Evolutionary conservation across 2,888 invertebrate genomes (phyloP).

Genomic region (Chalcis sispes): DNA sequence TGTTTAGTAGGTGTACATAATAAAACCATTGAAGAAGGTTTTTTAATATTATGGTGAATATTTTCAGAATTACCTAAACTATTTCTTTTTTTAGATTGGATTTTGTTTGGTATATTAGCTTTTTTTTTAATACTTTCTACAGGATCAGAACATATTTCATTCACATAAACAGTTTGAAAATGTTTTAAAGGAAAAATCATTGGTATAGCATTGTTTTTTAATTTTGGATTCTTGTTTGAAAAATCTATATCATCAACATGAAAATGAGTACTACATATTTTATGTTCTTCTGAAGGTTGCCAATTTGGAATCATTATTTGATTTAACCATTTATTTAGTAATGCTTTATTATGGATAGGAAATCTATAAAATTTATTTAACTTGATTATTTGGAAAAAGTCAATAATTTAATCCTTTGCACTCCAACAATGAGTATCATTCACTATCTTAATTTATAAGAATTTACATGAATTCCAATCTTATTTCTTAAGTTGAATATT

Average conservation of each 20-base stretch:
- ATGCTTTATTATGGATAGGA: slow-evolving; percentile 54
- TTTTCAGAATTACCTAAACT: not conserved
- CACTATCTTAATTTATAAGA: not conserved
- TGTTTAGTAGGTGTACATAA: slow-evolving; percentile 1
- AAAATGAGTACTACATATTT: slow-evolving; percentile 62
- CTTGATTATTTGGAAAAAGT: too few relatives aligned
- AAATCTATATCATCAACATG: slow-evolving; percentile 48
- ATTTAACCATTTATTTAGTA: slow-evolving; percentile 58
- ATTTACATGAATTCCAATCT: too few relatives aligned
- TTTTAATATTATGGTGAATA: not conserved
- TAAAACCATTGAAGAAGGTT: slow-evolving; percentile 19
- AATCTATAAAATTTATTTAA: slow-evolving; percentile 60
- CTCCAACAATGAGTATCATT: too few relatives aligned
- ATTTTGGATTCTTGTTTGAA: slow-evolving; percentile 23
- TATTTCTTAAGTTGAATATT: too few relatives aligned
- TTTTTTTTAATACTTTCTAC: not conserved
- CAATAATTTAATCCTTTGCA: too few relatives aligned
- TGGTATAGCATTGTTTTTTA: slow-evolving; percentile 60
- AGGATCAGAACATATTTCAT: not conserved
- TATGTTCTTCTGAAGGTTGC: slow-evolving; percentile 43
- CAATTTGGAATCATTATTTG: slow-evolving; percentile 55
- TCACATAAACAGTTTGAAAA: slow-evolving; percentile 29
- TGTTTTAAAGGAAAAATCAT: slow-evolving; percentile 59
- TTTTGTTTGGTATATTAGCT: not conserved
- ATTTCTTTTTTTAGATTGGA: not conserved